These are phyloP conservation scores for Drosophila mayri DNA, from an alignment of 1,140 invertebrate species.

Conservation along the genomic window DNA sequence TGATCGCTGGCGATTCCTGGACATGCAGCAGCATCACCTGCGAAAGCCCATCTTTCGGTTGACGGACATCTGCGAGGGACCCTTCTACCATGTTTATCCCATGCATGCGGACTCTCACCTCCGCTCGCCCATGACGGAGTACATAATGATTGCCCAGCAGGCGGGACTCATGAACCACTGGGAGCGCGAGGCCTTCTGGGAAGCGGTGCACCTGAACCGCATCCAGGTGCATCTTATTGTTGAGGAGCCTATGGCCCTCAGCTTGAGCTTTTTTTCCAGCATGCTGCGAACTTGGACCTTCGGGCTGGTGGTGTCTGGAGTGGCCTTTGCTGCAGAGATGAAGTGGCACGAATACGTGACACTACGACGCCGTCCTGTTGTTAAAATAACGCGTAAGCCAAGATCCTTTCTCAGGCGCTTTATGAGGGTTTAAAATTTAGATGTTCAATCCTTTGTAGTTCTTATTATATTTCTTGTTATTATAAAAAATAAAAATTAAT, in stretches of 20 bases:
- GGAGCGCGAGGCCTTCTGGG: conserved; percentile 62
- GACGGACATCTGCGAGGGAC: conserved; percentile 69
- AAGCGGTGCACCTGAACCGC: conserved; percentile 52
- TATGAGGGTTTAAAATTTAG: conserved; percentile 3
- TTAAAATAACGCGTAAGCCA: conserved; percentile 1
- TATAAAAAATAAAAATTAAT: background rate
- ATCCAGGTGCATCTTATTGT: conserved; percentile 42
- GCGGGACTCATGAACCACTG: conserved; percentile 64
- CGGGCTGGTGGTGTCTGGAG: conserved; percentile 57
- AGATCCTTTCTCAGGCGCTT: conserved; percentile 40
- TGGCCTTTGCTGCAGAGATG: conserved; percentile 61
- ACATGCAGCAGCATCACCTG: conserved; percentile 66
- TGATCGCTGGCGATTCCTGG: conserved; percentile 70
- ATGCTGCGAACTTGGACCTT: conserved; percentile 66
- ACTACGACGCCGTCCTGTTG: background rate
- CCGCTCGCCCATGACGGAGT: conserved; percentile 51
- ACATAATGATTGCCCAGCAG: conserved; percentile 67
- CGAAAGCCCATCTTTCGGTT: conserved; percentile 60
- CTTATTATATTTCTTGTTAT: background rate
- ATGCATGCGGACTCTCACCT: conserved; percentile 71
- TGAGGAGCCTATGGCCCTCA: conserved; percentile 53
- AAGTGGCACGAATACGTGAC: conserved; percentile 51
- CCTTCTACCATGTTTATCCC: conserved; percentile 76
- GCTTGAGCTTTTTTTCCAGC: conserved; percentile 57
- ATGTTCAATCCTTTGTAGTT: background rate